phyloP scores from a whole-genome alignment of 2,113 vertebrate species.

The Pristiophorus japonicus region DNA sequence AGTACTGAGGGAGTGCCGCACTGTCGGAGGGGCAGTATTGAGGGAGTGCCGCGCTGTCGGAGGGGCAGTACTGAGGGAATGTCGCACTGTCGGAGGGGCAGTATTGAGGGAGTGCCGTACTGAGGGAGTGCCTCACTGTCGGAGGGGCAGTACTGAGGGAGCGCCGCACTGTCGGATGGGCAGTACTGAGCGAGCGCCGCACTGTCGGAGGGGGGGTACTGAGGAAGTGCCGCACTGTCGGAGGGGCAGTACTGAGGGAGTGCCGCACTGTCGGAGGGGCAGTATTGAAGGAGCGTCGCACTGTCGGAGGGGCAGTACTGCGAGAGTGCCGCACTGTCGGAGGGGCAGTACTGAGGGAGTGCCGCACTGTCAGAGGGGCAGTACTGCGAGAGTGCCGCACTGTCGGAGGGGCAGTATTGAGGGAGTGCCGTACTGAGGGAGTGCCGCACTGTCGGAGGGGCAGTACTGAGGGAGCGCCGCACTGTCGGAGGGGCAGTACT shows the following conservation, averaged over 20 bases:
- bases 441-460: not conserved
- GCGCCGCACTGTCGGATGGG: not conserved
- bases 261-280: not conserved
- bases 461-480: not conserved
- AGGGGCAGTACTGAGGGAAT: no score
- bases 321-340: not conserved
- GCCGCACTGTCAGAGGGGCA: not conserved
- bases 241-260: not conserved
- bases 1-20: not conserved
- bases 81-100: not conserved
- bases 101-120: no score
- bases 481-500: not conserved
- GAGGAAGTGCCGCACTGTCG: not conserved
- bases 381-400: not conserved
- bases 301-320: not conserved
- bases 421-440: no score
- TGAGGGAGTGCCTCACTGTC: not conserved
- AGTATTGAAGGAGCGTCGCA: not conserved
- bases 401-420: not conserved
- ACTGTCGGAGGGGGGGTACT: not conserved
- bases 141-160: not conserved
- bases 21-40: not conserved
- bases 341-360: not conserved
- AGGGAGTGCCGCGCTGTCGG: not conserved
- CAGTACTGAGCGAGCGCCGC: no score